Percentiles rank a stretch among this genome's conserved stretches.
Conservation (phyloP, 1,140 invertebrate species). For the Drosophila tani region DNA sequence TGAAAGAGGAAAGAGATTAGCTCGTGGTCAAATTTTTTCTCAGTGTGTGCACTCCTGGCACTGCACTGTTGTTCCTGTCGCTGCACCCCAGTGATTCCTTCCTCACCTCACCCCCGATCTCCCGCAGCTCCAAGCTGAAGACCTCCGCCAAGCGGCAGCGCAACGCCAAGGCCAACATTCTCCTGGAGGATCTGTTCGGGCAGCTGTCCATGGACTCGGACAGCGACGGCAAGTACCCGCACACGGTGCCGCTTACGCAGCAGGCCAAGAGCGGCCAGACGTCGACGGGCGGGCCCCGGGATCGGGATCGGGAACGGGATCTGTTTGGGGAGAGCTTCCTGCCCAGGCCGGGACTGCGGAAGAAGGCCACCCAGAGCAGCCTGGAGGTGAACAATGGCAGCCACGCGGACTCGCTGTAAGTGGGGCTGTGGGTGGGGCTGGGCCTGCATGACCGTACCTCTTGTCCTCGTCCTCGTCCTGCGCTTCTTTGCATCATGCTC, state of each 20-base stretch:
- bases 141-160: constrained; percentile 76
- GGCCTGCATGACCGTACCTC: constrained; percentile 49
- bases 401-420: constrained; percentile 81
- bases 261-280: constrained; percentile 63
- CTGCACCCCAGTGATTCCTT: constrained; percentile 14
- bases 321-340: constrained; percentile 66
- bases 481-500: constrained; percentile 42
- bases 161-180: constrained; percentile 74
- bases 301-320: constrained; percentile 46
- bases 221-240: constrained; percentile 79
- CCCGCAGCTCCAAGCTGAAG: constrained; percentile 79
- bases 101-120: constrained; percentile 23
- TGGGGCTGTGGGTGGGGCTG: constrained; percentile 26
- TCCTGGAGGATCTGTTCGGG: constrained; percentile 83
- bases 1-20: no score
- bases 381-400: constrained; percentile 79
- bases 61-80: constrained; percentile 10
- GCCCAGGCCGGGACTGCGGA: constrained; percentile 36
- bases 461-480: constrained; percentile 23
- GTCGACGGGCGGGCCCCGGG: constrained; percentile 47
- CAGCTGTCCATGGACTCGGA: constrained; percentile 82
- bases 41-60: constrained; percentile 29
- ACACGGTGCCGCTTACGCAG: constrained; percentile 78
- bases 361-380: constrained; percentile 62
- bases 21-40: neutral